Conservation (phyloP, 2,113 vertebrate species). For the Crotophaga sulcirostris region DNA sequence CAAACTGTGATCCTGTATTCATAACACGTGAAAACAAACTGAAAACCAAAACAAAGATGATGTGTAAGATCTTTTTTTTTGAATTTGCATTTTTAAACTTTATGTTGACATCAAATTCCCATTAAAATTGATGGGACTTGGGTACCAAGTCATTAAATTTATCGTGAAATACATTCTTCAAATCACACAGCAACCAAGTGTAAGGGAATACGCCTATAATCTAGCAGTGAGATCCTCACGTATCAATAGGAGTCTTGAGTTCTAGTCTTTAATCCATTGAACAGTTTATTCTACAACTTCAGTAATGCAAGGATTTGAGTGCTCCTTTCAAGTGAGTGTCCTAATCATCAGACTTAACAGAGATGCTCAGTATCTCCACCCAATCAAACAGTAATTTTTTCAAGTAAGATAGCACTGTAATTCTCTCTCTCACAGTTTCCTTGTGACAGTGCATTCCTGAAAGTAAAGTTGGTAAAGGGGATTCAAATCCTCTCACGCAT, state of each 20-base stretch:
- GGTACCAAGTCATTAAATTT: not conserved
- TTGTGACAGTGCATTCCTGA: not conserved
- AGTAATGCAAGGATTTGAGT: not conserved
- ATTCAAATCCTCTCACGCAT: not conserved
- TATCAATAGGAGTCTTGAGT: not conserved
- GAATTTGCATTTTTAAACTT: not conserved
- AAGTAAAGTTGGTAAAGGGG: not conserved
- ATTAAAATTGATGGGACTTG: not conserved
- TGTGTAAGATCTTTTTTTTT: not conserved
- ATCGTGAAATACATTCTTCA: not conserved
- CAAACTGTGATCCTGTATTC: conserved; percentile 97
- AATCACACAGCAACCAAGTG: not conserved
- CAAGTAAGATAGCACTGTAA: not conserved
- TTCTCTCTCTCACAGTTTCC: not conserved
- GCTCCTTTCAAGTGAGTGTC: not conserved
- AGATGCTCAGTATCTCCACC: not conserved
- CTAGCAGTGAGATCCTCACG: not conserved
- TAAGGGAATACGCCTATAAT: not conserved
- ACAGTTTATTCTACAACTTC: not conserved
- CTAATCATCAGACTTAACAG: not conserved
- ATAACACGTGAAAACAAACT: conserved; percentile 96
- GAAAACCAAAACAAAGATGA: conserved; percentile 40
- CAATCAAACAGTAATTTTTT: not conserved
- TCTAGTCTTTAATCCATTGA: not conserved
- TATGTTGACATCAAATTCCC: not conserved